phyloP scores from a whole-genome alignment of 2,113 vertebrate species.

The Eleginops maclovinus region DNA sequence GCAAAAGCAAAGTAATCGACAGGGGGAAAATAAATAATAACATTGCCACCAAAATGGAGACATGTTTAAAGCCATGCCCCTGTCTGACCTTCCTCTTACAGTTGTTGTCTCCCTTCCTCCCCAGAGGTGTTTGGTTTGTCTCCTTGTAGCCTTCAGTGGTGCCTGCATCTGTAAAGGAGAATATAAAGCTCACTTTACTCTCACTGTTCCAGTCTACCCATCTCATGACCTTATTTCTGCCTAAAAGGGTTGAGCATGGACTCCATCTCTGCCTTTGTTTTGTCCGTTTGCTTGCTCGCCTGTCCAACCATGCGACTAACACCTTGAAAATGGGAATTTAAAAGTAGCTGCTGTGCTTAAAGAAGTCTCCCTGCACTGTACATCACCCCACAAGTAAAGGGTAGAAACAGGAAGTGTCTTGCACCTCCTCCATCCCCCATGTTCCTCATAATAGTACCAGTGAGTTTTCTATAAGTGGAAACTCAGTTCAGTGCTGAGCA shows the following conservation, averaged over 20 bases:
- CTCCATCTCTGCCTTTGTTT: not conserved
- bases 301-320: constrained; percentile 22
- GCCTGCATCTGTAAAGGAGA: not conserved
- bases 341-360: constrained; percentile 23
- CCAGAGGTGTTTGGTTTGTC: not conserved
- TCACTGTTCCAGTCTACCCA: not conserved
- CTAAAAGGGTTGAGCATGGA: not conserved
- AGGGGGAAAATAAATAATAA: constrained; percentile 1
- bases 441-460: constrained; percentile 13
- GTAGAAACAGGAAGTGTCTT: constrained; percentile 2
- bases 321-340: constrained; percentile 29
- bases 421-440: constrained; percentile 17
- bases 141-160: constrained; percentile 3
- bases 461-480: constrained; percentile 3
- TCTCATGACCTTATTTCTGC: constrained; percentile 5
- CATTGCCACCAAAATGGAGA: not conserved
- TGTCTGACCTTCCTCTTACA: not conserved
- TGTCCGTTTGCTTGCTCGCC: not conserved
- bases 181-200: constrained; percentile 14
- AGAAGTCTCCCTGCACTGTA: not conserved
- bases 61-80: not conserved
- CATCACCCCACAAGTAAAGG: constrained; percentile 2
- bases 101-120: not conserved
- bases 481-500: not conserved
- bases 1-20: constrained; percentile 2